These are phyloP conservation scores for Xiphias gladius DNA, from an alignment of 2,113 vertebrate genomes.

Conservation along the genomic window DNA sequence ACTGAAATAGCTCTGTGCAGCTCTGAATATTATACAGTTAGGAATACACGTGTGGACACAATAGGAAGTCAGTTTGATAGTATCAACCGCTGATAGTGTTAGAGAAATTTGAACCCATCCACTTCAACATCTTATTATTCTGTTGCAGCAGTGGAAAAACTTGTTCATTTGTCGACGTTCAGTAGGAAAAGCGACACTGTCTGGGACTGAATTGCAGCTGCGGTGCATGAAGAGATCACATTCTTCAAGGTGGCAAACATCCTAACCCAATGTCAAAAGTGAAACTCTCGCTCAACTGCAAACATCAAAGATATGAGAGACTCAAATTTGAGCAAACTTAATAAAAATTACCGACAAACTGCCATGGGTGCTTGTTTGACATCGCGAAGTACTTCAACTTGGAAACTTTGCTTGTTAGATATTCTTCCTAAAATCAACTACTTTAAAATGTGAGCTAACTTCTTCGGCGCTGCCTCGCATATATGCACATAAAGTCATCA, in stretches of 20 bases:
- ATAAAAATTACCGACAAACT: neutral
- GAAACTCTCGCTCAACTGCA: slow-evolving; percentile 33
- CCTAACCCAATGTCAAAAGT: neutral
- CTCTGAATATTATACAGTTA: slow-evolving; percentile 37
- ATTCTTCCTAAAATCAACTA: slow-evolving; percentile 28
- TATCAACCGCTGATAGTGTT: slow-evolving; percentile 42
- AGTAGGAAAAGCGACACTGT: slow-evolving; percentile 21
- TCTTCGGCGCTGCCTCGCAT: neutral
- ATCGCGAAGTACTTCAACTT: neutral
- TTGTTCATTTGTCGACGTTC: neutral
- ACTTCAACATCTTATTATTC: slow-evolving; percentile 17
- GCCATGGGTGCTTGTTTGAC: neutral
- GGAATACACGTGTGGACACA: slow-evolving; percentile 29
- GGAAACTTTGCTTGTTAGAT: slow-evolving; percentile 12
- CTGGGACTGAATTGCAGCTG: slow-evolving; percentile 14
- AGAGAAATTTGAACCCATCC: slow-evolving; percentile 29
- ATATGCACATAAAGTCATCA: neutral
- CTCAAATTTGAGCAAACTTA: slow-evolving; percentile 11
- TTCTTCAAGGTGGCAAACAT: slow-evolving; percentile 12
- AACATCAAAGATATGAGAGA: slow-evolving; percentile 33
- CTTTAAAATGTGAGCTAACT: slow-evolving; percentile 23
- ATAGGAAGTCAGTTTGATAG: slow-evolving; percentile 34
- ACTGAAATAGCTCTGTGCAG: slow-evolving; percentile 54
- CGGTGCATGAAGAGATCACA: neutral
- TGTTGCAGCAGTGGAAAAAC: slow-evolving; percentile 1